Percentiles rank a stretch among this genome's conserved stretches.
These are phyloP conservation scores for Echinarachnius parma DNA, from an alignment of 53 echinoderm and acorn worm genomes.

Conservation along the genomic window DNA sequence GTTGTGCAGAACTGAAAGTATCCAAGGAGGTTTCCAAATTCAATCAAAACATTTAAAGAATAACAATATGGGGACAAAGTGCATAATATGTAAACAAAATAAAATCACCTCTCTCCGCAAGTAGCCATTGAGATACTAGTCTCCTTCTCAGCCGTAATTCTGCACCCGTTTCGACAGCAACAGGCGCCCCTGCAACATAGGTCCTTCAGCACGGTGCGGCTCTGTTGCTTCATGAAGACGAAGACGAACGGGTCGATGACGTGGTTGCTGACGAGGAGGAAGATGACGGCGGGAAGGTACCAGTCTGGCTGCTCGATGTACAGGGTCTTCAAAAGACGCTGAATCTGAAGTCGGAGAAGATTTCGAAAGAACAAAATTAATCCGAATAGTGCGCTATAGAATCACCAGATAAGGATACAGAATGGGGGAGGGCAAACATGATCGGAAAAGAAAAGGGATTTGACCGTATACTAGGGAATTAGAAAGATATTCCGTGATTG, in stretches of 20 bases:
- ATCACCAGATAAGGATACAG: neutral
- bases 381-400: neutral
- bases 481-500: no score
- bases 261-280: constrained; percentile 64
- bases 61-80: no score
- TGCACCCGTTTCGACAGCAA: neutral
- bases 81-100: no score
- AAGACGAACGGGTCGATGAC: constrained; percentile 74
- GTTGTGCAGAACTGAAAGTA: no score
- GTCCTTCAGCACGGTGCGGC: constrained; percentile 38
- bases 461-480: neutral
- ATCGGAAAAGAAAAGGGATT: neutral
- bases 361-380: neutral
- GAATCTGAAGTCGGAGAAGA: constrained; percentile 30
- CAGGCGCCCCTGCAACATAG: constrained; percentile 18
- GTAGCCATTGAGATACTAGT: no score
- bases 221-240: constrained; percentile 70
- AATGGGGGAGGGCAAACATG: neutral
- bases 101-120: no score
- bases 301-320: constrained; percentile 9
- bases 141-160: no score
- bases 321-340: constrained; percentile 44
- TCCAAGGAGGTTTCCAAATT: no score
- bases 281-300: constrained; percentile 42
- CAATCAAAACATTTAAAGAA: no score